A percentile compares a stretch with the other conserved stretches of the same genome.
Evolutionary conservation across 2,888 invertebrate genomes (phyloP).

Genomic region (Odontomyia ornata): DNA sequence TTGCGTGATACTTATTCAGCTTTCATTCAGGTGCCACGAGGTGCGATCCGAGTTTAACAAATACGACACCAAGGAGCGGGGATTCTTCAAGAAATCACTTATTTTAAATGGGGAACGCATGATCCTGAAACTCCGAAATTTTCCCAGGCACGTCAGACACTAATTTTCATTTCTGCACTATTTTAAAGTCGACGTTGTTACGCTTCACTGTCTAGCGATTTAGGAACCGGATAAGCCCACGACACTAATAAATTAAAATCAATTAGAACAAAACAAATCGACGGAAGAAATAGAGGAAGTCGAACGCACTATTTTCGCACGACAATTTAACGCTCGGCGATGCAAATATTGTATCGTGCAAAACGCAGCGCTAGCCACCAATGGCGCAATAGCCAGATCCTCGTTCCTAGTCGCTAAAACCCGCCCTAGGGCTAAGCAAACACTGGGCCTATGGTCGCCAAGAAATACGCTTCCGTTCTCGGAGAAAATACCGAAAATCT

Average conservation of each 20-base stretch:
- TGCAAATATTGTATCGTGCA: not conserved
- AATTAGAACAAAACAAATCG: constrained; percentile 38
- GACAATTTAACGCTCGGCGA: constrained; percentile 21
- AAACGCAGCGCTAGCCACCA: not conserved
- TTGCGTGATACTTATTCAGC: not conserved
- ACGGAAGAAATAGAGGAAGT: constrained; percentile 30
- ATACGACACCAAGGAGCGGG: not conserved
- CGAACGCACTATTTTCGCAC: constrained; percentile 36
- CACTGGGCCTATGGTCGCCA: not conserved
- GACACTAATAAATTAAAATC: constrained; percentile 30
- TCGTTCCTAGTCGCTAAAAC: not conserved
- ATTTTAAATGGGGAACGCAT: not conserved
- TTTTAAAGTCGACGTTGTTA: too few species aligned
- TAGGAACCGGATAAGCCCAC: constrained; percentile 36
- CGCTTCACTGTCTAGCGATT: not conserved
- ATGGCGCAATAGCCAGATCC: not conserved
- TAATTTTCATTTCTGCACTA: too few species aligned
- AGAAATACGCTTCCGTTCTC: not conserved
- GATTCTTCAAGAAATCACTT: not conserved
- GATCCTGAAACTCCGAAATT: too few species aligned
- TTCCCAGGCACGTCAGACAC: too few species aligned
- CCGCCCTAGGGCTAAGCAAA: not conserved
- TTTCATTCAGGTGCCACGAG: not conserved
- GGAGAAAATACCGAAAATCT: not conserved
- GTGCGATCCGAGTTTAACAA: not conserved